Evolutionary conservation across 1,140 invertebrate genomes (phyloP).

Genomic region (Leptoteleia sp.): DNA sequence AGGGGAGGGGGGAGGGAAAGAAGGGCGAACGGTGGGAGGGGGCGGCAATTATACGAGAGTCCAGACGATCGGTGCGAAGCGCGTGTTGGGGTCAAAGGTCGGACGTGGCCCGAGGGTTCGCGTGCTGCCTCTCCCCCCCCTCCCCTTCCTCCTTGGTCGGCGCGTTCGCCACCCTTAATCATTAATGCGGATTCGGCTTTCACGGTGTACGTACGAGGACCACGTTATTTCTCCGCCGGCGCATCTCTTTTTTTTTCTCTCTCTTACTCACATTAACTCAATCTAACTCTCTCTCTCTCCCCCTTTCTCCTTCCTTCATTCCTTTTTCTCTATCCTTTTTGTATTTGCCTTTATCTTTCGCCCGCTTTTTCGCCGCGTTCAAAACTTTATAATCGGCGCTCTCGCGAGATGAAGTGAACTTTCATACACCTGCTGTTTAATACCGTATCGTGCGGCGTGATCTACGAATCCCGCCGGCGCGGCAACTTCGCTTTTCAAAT

Average conservation of each 20-base stretch:
- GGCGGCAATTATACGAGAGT: slow-evolving; percentile 32
- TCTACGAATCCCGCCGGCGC: slow-evolving; percentile 27
- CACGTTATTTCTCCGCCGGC: slow-evolving; percentile 30
- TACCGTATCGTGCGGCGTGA: slow-evolving; percentile 49
- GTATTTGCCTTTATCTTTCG: slow-evolving; percentile 11
- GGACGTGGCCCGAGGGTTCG: slow-evolving; percentile 78
- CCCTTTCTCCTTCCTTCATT: slow-evolving; percentile 26
- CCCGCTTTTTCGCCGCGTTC: slow-evolving; percentile 38
- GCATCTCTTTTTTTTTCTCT: too few relatives aligned
- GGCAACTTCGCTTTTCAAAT: background rate
- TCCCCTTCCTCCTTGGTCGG: slow-evolving; percentile 60
- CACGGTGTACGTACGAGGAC: slow-evolving; percentile 34
- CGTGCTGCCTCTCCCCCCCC: too few relatives aligned
- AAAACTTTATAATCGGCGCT: slow-evolving; percentile 49
- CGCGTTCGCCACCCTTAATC: slow-evolving; percentile 51
- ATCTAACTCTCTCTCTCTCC: slow-evolving; percentile 20
- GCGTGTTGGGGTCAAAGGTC: slow-evolving; percentile 80
- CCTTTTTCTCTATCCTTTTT: slow-evolving; percentile 1
- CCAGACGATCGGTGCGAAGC: slow-evolving; percentile 65
- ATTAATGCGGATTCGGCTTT: slow-evolving; percentile 46
- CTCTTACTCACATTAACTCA: background rate
- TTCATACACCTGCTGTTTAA: slow-evolving; percentile 55
- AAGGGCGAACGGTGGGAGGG: slow-evolving; percentile 32
- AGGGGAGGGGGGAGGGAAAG: slow-evolving; percentile 11
- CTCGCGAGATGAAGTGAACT: slow-evolving; percentile 42